Base-by-base conservation (phyloP, 2,888 invertebrate species). In the Spilosoma lubricipeda region DNA sequence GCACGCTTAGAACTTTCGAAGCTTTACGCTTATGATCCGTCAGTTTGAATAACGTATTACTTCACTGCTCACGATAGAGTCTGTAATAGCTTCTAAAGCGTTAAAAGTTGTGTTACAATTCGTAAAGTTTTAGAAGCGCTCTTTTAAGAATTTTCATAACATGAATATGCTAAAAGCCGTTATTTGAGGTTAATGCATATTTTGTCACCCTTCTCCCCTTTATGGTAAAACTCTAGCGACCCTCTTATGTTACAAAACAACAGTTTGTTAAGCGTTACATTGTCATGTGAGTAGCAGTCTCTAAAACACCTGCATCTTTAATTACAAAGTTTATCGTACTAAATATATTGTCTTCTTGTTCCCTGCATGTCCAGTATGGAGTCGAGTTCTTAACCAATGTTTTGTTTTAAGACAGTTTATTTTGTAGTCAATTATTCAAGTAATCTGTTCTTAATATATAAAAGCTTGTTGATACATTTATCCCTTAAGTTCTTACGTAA, bases 1-100 rank as follows among this genome's bases (percentile, higher is more conserved):
- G 73, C 71, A 13, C 11, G 56, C 72, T 67, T 72, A 67, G 23
- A 78, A 85, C 84, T 85, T 85, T 85, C 84, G 71, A 77, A 65
- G 42, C 77, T 78, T 81, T 77, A 18, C 42, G 20, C 11, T 84
- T 80, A 76, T 77, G 68, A 81, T 75, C 75, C 27, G 33, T 48
- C 56, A n/a, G 56, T 23, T 72, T 7, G 20, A 48, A 68, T 68
- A 39, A 20, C 63, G 63, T 39, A 8, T n/a, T 30, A 48, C n/a
- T 13, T 73, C 64, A 56, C 39, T 72, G 67, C 7, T 33, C 67
- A 39, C 27, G 13, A 67, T n/a, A 11, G 23, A 23, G 52, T n/a
- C n/a, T 9, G n/a, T 56, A n/a, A 23, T 7, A 56, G 27, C 27
- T n/a, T 27, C 3, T 59, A 27, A 59, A 27, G 27, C 59, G 52